Conservation (phyloP, 2,797 vertebrate species). For the Brachymystax lenok region DNA sequence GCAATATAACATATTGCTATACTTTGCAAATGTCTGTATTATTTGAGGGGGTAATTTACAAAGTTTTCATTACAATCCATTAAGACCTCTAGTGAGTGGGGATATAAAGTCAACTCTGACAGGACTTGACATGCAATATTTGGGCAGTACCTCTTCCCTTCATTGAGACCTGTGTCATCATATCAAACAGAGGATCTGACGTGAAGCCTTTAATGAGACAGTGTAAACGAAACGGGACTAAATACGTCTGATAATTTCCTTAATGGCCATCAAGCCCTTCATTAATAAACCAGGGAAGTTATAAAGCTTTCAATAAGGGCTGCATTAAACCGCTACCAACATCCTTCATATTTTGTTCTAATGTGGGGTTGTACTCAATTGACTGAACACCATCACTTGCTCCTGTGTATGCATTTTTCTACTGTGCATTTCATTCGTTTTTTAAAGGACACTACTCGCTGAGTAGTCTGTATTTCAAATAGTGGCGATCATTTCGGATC, state of each 20-base stretch:
- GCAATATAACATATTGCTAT: not conserved
- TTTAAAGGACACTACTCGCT: not conserved
- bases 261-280: conserved; percentile 49
- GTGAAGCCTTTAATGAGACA: conserved; percentile 59
- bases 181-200: conserved; percentile 43
- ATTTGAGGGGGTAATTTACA: not conserved
- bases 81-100: not conserved
- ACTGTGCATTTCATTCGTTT: not conserved
- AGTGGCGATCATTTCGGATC: not conserved
- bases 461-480: not conserved
- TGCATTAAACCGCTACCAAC: conserved; percentile 23
- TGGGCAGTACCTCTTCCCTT: not conserved
- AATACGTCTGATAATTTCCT: conserved; percentile 59
- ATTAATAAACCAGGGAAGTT: conserved; percentile 47
- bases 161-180: conserved; percentile 11
- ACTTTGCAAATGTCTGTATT: not conserved
- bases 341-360: conserved; percentile 12
- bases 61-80: too few relatives aligned
- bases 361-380: conserved; percentile 12
- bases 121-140: not conserved
- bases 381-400: conserved; percentile 2
- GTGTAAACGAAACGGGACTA: conserved; percentile 47
- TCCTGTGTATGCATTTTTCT: not conserved
- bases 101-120: not conserved
- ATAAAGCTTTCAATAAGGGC: conserved; percentile 24